These are phyloP conservation scores for Paratilapia polleni DNA, from an alignment of 2,113 vertebrate species.

Conservation along the genomic window DNA sequence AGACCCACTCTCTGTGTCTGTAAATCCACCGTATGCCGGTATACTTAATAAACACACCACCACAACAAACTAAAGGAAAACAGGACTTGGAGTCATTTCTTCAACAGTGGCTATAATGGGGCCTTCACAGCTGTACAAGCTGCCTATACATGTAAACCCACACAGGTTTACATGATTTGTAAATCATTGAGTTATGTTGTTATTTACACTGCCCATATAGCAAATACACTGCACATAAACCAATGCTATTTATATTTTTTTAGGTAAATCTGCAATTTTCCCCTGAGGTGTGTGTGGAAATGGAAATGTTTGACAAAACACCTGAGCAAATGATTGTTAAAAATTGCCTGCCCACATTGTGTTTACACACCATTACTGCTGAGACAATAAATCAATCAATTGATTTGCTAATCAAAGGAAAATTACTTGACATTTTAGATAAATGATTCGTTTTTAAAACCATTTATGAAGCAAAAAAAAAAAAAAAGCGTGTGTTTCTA, in stretches of 20 bases:
- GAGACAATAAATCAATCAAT: constrained; percentile 2
- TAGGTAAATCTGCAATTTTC: background rate
- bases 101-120: background rate
- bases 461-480: background rate
- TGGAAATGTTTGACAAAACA: background rate
- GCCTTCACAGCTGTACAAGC: background rate
- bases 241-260: background rate
- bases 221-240: background rate
- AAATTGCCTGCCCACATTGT: background rate
- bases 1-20: background rate
- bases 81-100: too few species aligned
- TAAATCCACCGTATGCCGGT: background rate
- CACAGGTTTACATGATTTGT: too few species aligned
- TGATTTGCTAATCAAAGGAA: background rate
- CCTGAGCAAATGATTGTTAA: background rate
- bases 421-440: background rate
- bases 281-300: background rate
- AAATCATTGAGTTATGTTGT: background rate
- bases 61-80: background rate
- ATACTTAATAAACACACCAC: background rate
- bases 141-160: too few species aligned
- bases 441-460: background rate
- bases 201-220: background rate
- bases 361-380: background rate
- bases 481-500: background rate